phyloP scores from a whole-genome alignment of 2,888 invertebrate species.

The Liopterus haemorrhoidalis region DNA sequence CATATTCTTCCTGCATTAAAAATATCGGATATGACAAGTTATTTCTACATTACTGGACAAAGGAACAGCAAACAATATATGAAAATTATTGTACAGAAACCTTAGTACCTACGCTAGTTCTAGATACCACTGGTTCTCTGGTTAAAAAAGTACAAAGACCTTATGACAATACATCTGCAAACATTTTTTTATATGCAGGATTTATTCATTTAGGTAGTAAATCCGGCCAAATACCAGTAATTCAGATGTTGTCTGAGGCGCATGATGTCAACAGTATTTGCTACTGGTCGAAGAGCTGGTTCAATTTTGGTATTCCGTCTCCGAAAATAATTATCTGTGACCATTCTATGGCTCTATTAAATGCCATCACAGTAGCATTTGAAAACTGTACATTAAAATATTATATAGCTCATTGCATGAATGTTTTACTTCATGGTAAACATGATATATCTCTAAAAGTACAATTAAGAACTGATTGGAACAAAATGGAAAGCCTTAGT shows the following conservation, averaged over 20 bases:
- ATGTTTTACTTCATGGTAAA: background rate
- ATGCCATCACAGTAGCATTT: conserved; percentile 12
- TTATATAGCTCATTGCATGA: conserved; percentile 3
- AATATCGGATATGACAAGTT: conserved; percentile 14
- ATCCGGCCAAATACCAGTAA: conserved; percentile 10
- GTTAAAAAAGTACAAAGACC: conserved; percentile 4
- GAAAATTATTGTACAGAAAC: conserved; percentile 13
- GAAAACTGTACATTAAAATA: background rate
- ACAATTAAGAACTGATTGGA: conserved; percentile 1
- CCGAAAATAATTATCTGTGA: conserved; percentile 12
- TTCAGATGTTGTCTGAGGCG: conserved; percentile 8
- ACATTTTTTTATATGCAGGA: conserved; percentile 8
- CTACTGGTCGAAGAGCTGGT: conserved; percentile 4
- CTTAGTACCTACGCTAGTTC: background rate
- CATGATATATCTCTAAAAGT: conserved; percentile 1
- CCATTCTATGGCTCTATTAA: conserved; percentile 13
- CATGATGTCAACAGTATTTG: conserved; percentile 4
- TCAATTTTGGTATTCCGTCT: background rate
- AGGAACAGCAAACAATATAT: conserved; percentile 20
- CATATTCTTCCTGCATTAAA: background rate
- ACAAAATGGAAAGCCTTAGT: conserved; percentile 2
- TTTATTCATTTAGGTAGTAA: conserved; percentile 9
- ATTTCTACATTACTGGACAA: conserved; percentile 17
- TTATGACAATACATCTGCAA: conserved; percentile 4
- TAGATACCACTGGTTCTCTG: conserved; percentile 10